Conservation (phyloP, 2,113 vertebrate genomes). For the Poecile atricapillus region DNA sequence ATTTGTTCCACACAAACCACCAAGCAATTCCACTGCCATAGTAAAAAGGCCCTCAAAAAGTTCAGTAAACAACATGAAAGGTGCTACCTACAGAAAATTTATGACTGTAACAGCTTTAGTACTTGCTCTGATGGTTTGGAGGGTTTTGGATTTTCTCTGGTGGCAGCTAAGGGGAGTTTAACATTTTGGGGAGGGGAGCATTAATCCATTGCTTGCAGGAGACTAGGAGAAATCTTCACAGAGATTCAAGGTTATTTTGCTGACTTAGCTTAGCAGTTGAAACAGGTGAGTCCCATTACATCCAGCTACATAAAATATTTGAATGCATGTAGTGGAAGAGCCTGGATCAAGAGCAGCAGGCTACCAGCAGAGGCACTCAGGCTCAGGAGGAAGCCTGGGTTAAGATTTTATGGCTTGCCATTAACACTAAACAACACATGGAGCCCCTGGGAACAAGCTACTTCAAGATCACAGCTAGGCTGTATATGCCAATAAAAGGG, state of each 20-base stretch:
- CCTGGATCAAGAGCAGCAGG: slow-evolving; percentile 14
- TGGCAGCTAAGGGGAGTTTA: neutral
- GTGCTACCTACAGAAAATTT: neutral
- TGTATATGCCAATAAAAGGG: neutral
- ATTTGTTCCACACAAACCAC: slow-evolving; percentile 56
- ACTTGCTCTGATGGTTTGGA: neutral
- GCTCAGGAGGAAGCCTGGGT: neutral
- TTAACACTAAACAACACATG: neutral
- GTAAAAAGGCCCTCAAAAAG: slow-evolving; percentile 24
- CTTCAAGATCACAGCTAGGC: neutral
- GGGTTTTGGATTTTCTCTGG: neutral
- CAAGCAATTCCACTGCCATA: slow-evolving; percentile 34
- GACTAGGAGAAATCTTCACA: neutral
- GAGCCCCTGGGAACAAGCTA: neutral
- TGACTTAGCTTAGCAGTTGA: neutral
- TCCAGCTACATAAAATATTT: neutral
- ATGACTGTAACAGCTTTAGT: neutral
- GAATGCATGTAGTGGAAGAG: neutral
- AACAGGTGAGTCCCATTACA: neutral
- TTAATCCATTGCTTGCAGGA: neutral
- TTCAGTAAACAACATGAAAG: neutral
- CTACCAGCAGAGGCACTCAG: neutral
- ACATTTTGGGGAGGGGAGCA: neutral
- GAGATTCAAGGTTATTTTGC: neutral
- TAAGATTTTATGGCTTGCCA: neutral